These are phyloP conservation scores for Todiramphus saurophagus DNA, from an alignment of 2,113 vertebrate genomes.

Conservation along the genomic window DNA sequence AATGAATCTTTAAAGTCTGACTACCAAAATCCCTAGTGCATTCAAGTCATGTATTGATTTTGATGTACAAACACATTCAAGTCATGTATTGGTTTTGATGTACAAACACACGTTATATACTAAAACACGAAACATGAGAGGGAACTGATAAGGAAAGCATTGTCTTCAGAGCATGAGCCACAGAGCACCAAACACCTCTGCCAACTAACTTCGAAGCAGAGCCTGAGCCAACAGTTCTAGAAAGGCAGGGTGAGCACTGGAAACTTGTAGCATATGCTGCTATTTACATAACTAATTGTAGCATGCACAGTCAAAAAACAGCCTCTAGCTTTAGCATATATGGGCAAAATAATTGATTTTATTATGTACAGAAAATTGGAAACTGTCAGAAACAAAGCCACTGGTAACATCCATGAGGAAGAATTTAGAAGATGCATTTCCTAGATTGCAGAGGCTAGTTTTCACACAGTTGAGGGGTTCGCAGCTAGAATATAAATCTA, in stretches of 20 bases:
- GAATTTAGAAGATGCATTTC: conserved; percentile 26
- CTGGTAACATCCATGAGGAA: conserved; percentile 27
- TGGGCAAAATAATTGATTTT: conserved; percentile 63
- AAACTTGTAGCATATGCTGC: conserved; percentile 69
- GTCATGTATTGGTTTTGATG: background rate
- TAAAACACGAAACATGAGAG: background rate
- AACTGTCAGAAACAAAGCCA: conserved; percentile 66
- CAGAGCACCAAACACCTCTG: conserved; percentile 41
- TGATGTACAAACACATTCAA: background rate
- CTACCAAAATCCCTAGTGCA: background rate
- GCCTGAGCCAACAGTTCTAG: conserved; percentile 60
- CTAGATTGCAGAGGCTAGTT: conserved; percentile 38
- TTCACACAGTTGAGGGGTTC: conserved; percentile 37
- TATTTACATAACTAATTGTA: conserved; percentile 71
- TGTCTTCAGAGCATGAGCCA: conserved; percentile 39
- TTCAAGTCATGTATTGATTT: background rate
- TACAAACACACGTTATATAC: background rate
- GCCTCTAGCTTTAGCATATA: conserved; percentile 68
- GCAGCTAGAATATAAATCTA: conserved; percentile 51
- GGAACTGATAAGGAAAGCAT: background rate
- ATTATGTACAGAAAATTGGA: conserved; percentile 64
- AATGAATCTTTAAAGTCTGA: background rate
- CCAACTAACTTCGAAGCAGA: conserved; percentile 55
- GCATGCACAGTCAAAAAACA: conserved; percentile 68
- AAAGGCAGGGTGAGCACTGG: conserved; percentile 56